Conservation (phyloP, 2,888 invertebrate genomes). For the Cyaniris semiargus region DNA sequence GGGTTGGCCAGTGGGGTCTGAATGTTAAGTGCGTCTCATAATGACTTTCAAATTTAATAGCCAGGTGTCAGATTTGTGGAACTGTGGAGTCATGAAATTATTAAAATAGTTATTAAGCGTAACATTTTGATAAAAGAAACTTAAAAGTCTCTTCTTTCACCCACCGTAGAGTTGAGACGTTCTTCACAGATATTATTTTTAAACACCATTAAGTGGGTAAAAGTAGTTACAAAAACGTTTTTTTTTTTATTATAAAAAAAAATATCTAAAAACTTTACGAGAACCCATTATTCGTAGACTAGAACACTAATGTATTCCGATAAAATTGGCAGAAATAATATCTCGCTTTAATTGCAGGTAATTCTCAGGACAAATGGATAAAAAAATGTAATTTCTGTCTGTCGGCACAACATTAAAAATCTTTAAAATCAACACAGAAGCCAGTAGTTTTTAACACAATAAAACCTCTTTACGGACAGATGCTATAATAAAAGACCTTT, state of each 20-base stretch:
- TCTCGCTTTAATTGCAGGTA: not conserved
- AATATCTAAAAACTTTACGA: too few species aligned
- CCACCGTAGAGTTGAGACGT: not conserved
- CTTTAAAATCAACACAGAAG: not conserved
- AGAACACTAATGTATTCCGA: not conserved
- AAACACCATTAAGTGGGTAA: too few species aligned
- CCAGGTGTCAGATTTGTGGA: slow-evolving; percentile 21
- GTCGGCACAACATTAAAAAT: not conserved
- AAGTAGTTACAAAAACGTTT: too few species aligned
- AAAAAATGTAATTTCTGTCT: not conserved
- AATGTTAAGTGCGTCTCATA: slow-evolving; percentile 64
- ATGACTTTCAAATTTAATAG: slow-evolving; percentile 36
- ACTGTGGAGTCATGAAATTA: not conserved
- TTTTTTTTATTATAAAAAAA: too few species aligned
- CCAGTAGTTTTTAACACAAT: not conserved
- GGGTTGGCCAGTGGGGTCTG: slow-evolving; percentile 61
- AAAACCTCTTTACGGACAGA: slow-evolving; percentile 23
- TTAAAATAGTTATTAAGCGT: not conserved
- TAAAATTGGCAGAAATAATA: not conserved
- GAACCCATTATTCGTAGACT: too few species aligned
- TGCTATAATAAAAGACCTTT: slow-evolving; percentile 21
- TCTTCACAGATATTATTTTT: too few species aligned
- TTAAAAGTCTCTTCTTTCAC: too few species aligned
- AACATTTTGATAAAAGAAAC: not conserved
- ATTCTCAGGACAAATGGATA: not conserved